Percentiles rank a stretch among this genome's conserved stretches.
phyloP scores from a whole-genome alignment of 2,888 invertebrate genomes.

The Pollenia amentaria region DNA sequence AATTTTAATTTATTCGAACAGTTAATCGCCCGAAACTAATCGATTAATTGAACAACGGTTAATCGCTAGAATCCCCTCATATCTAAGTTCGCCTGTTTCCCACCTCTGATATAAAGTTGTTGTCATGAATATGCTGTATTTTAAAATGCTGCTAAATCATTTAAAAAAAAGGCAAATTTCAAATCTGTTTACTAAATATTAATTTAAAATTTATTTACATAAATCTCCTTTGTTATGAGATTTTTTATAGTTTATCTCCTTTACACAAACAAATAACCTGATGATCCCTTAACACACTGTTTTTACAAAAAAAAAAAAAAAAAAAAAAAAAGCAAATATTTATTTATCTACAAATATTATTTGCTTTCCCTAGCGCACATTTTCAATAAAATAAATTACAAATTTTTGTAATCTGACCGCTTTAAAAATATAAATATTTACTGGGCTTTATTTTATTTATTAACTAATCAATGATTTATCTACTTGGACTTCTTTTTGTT shows the following conservation, averaged over 20 bases:
- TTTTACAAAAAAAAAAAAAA: neutral
- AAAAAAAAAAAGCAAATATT: neutral
- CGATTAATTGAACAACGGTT: too few relatives aligned
- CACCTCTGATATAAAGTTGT: too few relatives aligned
- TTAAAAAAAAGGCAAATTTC: too few relatives aligned
- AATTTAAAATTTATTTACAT: neutral
- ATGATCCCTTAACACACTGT: constrained; percentile 34
- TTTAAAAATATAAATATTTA: constrained; percentile 56
- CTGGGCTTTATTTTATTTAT: constrained; percentile 60
- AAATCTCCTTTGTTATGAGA: neutral
- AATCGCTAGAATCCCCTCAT: too few relatives aligned
- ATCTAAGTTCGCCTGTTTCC: too few relatives aligned
- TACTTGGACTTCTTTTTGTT: neutral
- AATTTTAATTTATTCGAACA: too few relatives aligned
- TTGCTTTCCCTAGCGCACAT: constrained; percentile 21
- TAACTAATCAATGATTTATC: constrained; percentile 66
- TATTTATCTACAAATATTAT: constrained; percentile 46
- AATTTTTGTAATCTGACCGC: constrained; percentile 40
- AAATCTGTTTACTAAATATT: neutral
- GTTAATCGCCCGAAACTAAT: too few relatives aligned
- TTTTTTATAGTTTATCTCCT: too few relatives aligned
- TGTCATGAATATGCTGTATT: too few relatives aligned
- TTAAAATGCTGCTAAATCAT: too few relatives aligned
- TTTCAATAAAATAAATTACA: constrained; percentile 41
- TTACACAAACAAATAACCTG: constrained; percentile 16